Evolutionary conservation across 2,113 vertebrate genomes (phyloP), one percentile per base, ranked within the genome.

Genomic region (Semnornis frantzii): DNA sequence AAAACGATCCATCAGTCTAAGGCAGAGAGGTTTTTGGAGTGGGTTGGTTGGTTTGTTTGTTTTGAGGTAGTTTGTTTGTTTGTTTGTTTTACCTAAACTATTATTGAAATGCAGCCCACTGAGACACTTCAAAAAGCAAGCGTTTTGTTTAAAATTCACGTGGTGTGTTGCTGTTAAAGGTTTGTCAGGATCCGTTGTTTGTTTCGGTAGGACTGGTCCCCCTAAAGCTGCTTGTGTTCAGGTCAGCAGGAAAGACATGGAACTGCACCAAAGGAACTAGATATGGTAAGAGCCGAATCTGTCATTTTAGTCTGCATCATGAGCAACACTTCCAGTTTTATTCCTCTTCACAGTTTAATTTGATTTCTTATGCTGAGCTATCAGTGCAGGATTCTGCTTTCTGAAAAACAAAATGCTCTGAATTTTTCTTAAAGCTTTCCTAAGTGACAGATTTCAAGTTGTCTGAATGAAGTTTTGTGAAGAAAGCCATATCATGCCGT

Each of bases 1-100:
- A 27, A 87, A 60, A 30, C 3, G 16, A 33, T 42, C 1, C 0
- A 13, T 27, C 0, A 0, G 6, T 28, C 81, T 59, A 68, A 84
- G 70, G 34, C 50, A 28, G 64, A 82, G 25, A 13, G 23, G 23
- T 52, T 52, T 52, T 25, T 25, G 50, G 23, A 23, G 23, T 13
- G 12, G 50, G 23, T 25, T 50, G 42, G 21, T 52, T 52, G 23
- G 50, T 52, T 52, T 21, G 23, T 13, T 52, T 25, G 50, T 10
- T 24, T 52, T 52, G 12, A 23, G 12, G 50, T 52, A 13, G 24
- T 52, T 52, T 8, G 50, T 52, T 52, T 52, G 50, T 24, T 50
- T 50, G 48, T 46, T 11, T 73, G 59, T 15, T 1, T 14, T 12
- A 25, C 62, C 75, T 44, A 3, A 82, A 23, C 14, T 5, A 2